A percentile compares a stretch with the other conserved stretches of the same genome.
These are phyloP conservation scores for Stomatorhinus ivindoensis DNA, from an alignment of 2,113 vertebrate species.

Conservation along the genomic window DNA sequence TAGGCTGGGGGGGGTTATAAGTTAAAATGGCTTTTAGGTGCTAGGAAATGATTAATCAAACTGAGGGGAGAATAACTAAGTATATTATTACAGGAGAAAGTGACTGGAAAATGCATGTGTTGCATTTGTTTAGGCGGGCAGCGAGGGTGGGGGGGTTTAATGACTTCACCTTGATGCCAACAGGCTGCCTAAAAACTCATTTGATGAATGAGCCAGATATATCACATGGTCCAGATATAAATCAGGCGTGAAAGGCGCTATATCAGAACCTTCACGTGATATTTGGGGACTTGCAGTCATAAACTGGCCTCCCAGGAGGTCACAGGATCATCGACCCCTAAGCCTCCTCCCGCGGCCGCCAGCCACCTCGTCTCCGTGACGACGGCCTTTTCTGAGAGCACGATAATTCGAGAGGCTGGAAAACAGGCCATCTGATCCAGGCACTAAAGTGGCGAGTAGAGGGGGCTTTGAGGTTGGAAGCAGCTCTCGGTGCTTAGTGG, in stretches of 20 bases:
- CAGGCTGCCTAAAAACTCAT: conserved; percentile 31
- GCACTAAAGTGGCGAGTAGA: not conserved
- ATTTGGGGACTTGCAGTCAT: not conserved
- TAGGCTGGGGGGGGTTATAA: too few relatives aligned
- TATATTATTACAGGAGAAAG: not conserved
- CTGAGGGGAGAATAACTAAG: conserved; percentile 2
- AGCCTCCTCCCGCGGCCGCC: not conserved
- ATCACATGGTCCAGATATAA: not conserved
- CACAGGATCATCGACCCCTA: not conserved
- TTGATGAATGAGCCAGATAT: conserved; percentile 25
- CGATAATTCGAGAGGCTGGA: not conserved
- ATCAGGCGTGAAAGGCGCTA: not conserved
- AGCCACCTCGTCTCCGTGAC: not conserved
- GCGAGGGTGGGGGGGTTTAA: conserved; percentile 24
- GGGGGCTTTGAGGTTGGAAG: not conserved
- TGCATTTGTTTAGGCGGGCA: not conserved
- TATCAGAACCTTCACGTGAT: not conserved
- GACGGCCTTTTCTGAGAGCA: not conserved
- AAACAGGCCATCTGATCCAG: not conserved
- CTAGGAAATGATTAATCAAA: conserved; percentile 38
- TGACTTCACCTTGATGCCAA: conserved; percentile 41
- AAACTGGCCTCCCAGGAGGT: not conserved
- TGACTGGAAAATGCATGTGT: not conserved
- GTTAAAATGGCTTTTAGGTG: conserved; percentile 23
- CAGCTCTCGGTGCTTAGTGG: not conserved